Conservation (phyloP, 1,140 invertebrate species). For the Bombus sibiricus region DNA sequence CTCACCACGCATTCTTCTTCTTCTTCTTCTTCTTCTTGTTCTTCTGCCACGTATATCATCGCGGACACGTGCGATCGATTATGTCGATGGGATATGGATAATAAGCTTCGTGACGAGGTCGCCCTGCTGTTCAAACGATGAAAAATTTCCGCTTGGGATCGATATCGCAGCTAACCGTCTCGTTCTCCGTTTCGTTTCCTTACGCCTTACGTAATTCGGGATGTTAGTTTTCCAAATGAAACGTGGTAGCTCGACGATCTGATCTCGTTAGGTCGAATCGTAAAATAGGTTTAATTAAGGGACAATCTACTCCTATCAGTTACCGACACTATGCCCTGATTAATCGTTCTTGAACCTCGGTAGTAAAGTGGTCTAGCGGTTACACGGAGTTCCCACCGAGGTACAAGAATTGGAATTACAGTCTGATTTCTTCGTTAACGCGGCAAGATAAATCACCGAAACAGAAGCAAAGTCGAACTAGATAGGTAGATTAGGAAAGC, state of each 20-base stretch:
- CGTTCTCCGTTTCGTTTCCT: neutral
- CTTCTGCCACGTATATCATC: neutral
- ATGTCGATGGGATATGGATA: slow-evolving; percentile 6
- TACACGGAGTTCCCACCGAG: neutral
- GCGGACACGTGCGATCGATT: slow-evolving; percentile 23
- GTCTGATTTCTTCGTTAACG: neutral
- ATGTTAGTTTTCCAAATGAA: neutral
- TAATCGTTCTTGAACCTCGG: neutral
- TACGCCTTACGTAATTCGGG: neutral
- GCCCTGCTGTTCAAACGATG: neutral
- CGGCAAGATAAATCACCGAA: neutral
- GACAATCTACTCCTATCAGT: neutral
- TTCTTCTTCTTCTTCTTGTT: slow-evolving; percentile 8
- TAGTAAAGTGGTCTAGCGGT: neutral
- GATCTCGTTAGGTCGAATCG: neutral
- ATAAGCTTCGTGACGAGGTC: neutral
- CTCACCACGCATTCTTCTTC: neutral
- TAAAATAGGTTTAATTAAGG: neutral
- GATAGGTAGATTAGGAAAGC: neutral
- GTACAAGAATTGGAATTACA: neutral
- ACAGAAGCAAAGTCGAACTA: no score
- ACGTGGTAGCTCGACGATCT: neutral
- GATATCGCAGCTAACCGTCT: neutral
- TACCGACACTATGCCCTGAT: neutral
- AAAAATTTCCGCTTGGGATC: neutral